These are phyloP conservation scores for Atopsyche davidsoni DNA, from an alignment of 1,140 invertebrate genomes.

Conservation along the genomic window DNA sequence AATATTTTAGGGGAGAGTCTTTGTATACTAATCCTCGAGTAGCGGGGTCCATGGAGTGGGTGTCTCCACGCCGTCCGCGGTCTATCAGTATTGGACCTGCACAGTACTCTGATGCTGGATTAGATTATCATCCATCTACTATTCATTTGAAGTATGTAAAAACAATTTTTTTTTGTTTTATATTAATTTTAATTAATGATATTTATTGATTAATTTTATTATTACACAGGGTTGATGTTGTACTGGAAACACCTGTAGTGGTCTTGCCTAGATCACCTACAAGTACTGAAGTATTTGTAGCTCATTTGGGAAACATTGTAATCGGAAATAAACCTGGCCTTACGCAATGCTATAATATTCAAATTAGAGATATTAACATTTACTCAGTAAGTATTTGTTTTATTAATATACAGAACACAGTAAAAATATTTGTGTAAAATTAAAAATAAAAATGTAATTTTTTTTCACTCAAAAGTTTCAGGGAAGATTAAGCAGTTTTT, in stretches of 20 bases:
- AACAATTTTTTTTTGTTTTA: neutral
- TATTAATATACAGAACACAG: too few relatives aligned
- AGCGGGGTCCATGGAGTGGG: constrained; percentile 43
- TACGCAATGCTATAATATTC: constrained; percentile 51
- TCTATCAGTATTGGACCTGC: constrained; percentile 37
- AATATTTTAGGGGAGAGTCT: constrained; percentile 39
- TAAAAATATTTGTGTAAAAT: too few relatives aligned
- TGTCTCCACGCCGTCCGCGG: constrained; percentile 39
- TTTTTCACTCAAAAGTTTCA: too few relatives aligned
- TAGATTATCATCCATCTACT: constrained; percentile 34
- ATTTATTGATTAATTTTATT: constrained; percentile 7
- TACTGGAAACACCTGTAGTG: constrained; percentile 85
- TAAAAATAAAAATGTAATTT: too few relatives aligned
- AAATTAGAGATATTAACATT: constrained; percentile 83
- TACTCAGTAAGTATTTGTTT: constrained; percentile 51
- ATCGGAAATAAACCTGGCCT: constrained; percentile 48
- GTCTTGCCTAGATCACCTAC: constrained; percentile 73
- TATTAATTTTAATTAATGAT: neutral
- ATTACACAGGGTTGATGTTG: constrained; percentile 57
- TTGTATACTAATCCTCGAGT: constrained; percentile 51
- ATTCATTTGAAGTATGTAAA: constrained; percentile 38
- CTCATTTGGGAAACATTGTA: constrained; percentile 87
- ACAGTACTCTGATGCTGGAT: constrained; percentile 38
- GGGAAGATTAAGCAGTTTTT: too few relatives aligned
- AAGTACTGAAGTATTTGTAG: constrained; percentile 80